phyloP scores from a whole-genome alignment of 2,888 invertebrate genomes.

The Chymomyza procnemis region DNA sequence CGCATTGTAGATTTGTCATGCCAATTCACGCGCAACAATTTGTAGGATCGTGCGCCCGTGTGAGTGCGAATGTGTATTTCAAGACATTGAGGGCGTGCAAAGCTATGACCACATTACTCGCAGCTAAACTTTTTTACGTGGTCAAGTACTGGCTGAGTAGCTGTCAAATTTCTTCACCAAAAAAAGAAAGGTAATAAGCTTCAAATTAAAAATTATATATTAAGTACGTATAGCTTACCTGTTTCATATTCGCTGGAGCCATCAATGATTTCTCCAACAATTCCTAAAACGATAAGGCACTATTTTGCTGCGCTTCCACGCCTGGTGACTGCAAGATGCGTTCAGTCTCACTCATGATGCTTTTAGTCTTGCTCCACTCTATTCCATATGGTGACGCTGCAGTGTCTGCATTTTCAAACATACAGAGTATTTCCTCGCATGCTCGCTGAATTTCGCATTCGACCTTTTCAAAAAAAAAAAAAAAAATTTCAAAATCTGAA shows the following conservation, averaged over 20 bases:
- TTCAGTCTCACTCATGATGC: too few relatives aligned
- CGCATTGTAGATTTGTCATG: conserved; percentile 88
- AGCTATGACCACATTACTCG: not conserved
- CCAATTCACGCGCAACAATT: conserved; percentile 88
- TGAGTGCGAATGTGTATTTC: conserved; percentile 90
- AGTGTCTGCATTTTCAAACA: not conserved
- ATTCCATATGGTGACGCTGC: not conserved
- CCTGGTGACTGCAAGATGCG: not conserved
- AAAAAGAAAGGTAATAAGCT: not conserved
- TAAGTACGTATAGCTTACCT: not conserved
- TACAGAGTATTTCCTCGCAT: conserved; percentile 9
- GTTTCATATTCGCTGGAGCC: not conserved
- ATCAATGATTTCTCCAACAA: not conserved
- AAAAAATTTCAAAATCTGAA: conserved; percentile 47
- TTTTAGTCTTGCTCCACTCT: too few relatives aligned
- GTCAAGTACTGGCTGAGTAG: not conserved
- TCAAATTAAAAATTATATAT: not conserved
- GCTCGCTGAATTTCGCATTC: conserved; percentile 33
- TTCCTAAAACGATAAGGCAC: not conserved
- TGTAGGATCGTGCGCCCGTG: conserved; percentile 88
- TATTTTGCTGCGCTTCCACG: not conserved
- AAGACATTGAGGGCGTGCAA: conserved; percentile 85
- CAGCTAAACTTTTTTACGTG: not conserved
- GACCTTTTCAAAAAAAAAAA: too few relatives aligned
- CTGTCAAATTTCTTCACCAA: not conserved